phyloP scores from a whole-genome alignment of 2,113 vertebrate species.

The Azemiops feae region DNA sequence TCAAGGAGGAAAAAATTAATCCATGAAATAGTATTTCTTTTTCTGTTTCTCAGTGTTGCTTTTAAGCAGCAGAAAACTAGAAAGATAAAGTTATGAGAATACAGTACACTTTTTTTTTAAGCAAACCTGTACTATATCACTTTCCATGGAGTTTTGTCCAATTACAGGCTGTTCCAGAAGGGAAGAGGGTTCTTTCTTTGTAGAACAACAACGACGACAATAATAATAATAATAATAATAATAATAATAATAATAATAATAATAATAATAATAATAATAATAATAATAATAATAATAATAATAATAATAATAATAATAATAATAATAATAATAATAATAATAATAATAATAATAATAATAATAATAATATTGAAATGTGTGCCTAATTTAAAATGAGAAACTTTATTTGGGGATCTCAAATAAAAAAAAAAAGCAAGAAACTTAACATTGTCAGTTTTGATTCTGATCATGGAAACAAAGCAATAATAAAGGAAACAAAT shows the following conservation, averaged over 20 bases:
- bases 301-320: too few species aligned
- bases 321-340: too few species aligned
- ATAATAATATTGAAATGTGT: neutral
- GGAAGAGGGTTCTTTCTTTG: neutral
- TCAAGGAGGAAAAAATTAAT: neutral
- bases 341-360: neutral
- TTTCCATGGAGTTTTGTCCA: neutral
- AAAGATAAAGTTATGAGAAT: neutral
- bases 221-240: too few species aligned
- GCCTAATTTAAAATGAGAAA: neutral
- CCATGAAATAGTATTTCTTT: neutral
- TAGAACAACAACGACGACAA: neutral
- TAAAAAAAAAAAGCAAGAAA: neutral
- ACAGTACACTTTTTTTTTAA: neutral
- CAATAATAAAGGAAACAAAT: neutral
- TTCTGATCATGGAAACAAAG: neutral
- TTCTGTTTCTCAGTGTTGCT: neutral
- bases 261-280: neutral
- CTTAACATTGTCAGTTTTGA: neutral
- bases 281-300: too few species aligned
- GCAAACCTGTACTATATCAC: neutral
- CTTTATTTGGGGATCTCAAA: neutral
- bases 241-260: too few species aligned
- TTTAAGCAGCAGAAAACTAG: neutral
- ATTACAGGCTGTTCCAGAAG: neutral